These are phyloP conservation scores for Kradibia gibbosae DNA, from an alignment of 1,140 invertebrate species.

Conservation along the genomic window DNA sequence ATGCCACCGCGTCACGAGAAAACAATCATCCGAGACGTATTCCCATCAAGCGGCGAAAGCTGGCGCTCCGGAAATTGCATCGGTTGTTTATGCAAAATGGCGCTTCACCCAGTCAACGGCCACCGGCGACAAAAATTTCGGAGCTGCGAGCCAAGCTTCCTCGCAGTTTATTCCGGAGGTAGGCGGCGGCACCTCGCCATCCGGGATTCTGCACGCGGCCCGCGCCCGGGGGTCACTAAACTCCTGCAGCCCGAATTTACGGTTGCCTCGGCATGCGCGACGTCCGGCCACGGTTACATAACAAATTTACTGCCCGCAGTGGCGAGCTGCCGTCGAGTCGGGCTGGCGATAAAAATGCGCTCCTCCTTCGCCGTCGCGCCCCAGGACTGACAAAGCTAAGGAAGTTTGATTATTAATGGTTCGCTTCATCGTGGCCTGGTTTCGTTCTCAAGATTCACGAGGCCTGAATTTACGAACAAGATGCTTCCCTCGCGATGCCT, in stretches of 20 bases:
- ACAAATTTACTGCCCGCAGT: slow-evolving; percentile 7
- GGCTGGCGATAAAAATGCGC: neutral
- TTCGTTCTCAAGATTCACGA: too few species aligned
- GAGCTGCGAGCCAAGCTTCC: neutral
- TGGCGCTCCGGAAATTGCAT: slow-evolving; percentile 23
- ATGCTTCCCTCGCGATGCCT: too few species aligned
- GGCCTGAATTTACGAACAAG: too few species aligned
- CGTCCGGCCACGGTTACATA: neutral
- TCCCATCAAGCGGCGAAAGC: neutral
- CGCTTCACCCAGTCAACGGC: neutral
- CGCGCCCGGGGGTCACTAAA: neutral
- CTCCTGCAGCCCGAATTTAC: slow-evolving; percentile 8
- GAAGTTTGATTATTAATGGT: slow-evolving; percentile 2
- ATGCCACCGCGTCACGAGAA: neutral
- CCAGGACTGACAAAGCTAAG: neutral
- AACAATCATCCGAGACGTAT: neutral
- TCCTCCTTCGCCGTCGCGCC: too few species aligned
- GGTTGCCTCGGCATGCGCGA: slow-evolving; percentile 8
- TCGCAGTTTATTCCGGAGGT: neutral
- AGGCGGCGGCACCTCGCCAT: neutral
- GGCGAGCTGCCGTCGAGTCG: neutral
- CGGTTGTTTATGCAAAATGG: neutral
- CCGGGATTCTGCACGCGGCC: neutral
- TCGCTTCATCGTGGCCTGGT: neutral
- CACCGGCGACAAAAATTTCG: neutral